Evolutionary conservation across 2,113 vertebrate genomes (phyloP).

Genomic region (Pyxicephalus adspersus): DNA sequence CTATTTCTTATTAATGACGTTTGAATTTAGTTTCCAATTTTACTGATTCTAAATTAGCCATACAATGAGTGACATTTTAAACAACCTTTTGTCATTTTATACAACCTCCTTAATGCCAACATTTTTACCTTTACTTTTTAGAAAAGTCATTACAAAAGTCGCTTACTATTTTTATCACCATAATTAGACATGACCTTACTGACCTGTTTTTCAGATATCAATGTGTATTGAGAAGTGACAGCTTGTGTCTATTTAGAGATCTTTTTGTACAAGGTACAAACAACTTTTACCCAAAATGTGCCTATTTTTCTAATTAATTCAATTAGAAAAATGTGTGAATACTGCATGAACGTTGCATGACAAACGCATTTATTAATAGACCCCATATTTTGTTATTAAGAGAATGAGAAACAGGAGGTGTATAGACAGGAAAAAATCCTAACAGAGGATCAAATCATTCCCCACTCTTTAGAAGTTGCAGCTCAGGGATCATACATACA

Average conservation of each 20-base stretch:
- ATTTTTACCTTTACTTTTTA: neutral
- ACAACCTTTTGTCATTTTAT: neutral
- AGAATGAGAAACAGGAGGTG: too few relatives aligned
- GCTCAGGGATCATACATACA: too few relatives aligned
- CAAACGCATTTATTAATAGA: too few relatives aligned
- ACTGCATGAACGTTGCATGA: too few relatives aligned
- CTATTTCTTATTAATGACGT: neutral
- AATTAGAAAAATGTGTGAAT: too few relatives aligned
- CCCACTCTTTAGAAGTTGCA: too few relatives aligned
- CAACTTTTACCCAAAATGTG: too few relatives aligned
- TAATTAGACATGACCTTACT: neutral
- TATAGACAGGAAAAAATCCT: too few relatives aligned
- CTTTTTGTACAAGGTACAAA: too few relatives aligned
- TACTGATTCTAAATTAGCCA: neutral
- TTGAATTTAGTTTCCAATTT: neutral
- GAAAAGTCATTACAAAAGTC: neutral
- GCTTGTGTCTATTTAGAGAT: neutral
- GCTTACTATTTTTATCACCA: neutral
- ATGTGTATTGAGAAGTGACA: neutral
- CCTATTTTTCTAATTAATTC: too few relatives aligned
- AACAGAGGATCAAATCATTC: too few relatives aligned
- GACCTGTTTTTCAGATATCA: neutral
- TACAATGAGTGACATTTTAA: neutral
- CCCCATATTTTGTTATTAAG: too few relatives aligned
- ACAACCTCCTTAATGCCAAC: neutral